Evolutionary conservation across 2,113 vertebrate genomes (phyloP).

Genomic region (Boleophthalmus pectinirostris): DNA sequence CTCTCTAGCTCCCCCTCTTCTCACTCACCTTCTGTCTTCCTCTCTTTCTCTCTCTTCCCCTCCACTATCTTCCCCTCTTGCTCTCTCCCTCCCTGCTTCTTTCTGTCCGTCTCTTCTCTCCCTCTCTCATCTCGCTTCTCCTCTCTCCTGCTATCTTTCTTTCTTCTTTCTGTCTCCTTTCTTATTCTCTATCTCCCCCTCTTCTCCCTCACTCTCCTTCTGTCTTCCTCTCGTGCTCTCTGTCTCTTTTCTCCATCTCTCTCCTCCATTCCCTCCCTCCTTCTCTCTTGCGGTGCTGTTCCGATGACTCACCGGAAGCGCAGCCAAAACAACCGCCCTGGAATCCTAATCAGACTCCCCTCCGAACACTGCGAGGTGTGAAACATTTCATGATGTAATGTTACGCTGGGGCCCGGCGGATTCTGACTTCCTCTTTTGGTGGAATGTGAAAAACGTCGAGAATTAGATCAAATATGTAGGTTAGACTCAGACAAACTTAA

Average conservation of each 20-base stretch:
- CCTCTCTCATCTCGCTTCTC: too few species aligned
- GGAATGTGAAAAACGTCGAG: background rate
- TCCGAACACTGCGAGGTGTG: background rate
- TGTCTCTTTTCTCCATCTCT: background rate
- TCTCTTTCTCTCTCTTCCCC: too few species aligned
- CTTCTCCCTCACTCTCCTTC: background rate
- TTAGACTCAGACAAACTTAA: background rate
- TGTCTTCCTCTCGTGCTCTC: background rate
- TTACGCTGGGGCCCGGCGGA: background rate
- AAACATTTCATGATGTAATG: background rate
- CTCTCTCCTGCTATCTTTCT: too few species aligned
- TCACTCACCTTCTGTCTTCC: too few species aligned
- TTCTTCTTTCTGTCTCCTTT: too few species aligned
- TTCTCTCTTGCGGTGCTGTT: conserved; percentile 1
- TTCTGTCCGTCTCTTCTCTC: too few species aligned
- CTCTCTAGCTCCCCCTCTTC: too few species aligned
- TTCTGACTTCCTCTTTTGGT: background rate
- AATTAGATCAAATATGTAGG: background rate
- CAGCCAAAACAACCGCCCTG: conserved; percentile 32
- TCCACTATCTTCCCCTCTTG: too few species aligned
- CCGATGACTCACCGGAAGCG: conserved; percentile 57
- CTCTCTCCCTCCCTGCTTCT: too few species aligned
- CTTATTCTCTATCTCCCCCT: background rate
- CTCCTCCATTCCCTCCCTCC: background rate
- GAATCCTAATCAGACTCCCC: conserved; percentile 28